Evolutionary conservation across 2,888 invertebrate genomes (phyloP), one percentile per base, ranked within the genome.

Genomic region (Timema cristinae): DNA sequence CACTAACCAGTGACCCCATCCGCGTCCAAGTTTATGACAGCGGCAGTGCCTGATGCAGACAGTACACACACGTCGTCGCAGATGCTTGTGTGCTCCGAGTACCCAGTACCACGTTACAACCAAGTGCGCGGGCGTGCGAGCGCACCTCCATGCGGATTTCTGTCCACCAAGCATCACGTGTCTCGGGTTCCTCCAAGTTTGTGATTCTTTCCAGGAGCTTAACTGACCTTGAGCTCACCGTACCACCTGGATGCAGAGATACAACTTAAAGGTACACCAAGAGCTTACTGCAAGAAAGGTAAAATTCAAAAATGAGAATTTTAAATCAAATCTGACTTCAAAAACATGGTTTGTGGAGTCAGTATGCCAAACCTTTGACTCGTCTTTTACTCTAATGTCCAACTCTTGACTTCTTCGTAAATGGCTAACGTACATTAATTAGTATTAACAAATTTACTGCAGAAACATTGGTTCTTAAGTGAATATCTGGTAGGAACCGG

Each of bases 91-190:
- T 90, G 88, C 84, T 98, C 98, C n/a, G 87, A 86, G 82, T 98
- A 98, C 95, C 98, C 59, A 98, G 84, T 67, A 98, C 95, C 7
- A 96, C 95, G 81, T 97, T 96, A 79, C 98, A 98, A 11, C 94
- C 92, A 75, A 98, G 85, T 1, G 96, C 93, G 56, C 95, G 85
- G 7, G 95, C 94, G 81, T 98, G 98, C 5, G 97, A 95, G 0
- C 97, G 87, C 72, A 98, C 91, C 85, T 98, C 98, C 81, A 95
- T 95, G 68, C 98, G 85, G 48, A 98, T 86, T 83, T 98, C 97
- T 0, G 93, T 94, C 98, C 98, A 98, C 97, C 98, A 98, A 2
- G 92, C 91, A 79, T 97, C 97, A 61, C 97, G 87, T 5, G 93
- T 91, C 80, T 95, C 95, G 15, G 94, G 93, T 81, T 97, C 97